Conservation (phyloP, 2,888 invertebrate species). For the Lucinisca nassula region DNA sequence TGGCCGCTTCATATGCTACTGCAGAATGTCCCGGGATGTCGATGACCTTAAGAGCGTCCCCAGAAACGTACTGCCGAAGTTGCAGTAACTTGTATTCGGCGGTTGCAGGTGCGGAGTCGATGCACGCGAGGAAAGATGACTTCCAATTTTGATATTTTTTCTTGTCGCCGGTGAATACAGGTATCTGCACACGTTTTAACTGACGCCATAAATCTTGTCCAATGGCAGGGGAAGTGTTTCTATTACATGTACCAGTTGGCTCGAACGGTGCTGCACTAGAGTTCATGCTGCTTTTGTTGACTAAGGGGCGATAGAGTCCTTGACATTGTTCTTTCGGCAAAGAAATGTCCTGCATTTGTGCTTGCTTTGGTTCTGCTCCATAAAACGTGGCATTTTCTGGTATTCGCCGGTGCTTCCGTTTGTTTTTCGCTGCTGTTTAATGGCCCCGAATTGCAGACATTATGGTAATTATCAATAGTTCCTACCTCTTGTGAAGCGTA, state of each 20-base stretch:
- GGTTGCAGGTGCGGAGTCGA: slow-evolving; percentile 57
- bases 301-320: not conserved
- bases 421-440: too few relatives aligned
- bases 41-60: slow-evolving; percentile 44
- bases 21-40: slow-evolving; percentile 49
- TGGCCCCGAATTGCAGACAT: too few relatives aligned
- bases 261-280: not conserved
- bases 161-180: slow-evolving; percentile 60
- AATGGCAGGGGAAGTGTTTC: not conserved
- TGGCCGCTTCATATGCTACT: slow-evolving; percentile 44
- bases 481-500: too few relatives aligned
- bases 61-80: slow-evolving; percentile 53
- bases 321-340: not conserved
- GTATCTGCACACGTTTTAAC: slow-evolving; percentile 50
- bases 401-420: too few relatives aligned
- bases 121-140: slow-evolving; percentile 44
- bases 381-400: too few relatives aligned
- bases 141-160: slow-evolving; percentile 51
- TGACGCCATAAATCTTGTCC: slow-evolving; percentile 55
- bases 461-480: too few relatives aligned
- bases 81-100: slow-evolving; percentile 62
- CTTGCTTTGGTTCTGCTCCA: too few relatives aligned
- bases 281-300: not conserved
- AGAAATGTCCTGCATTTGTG: too few relatives aligned
- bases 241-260: not conserved